Base-by-base conservation (phyloP, 2,113 vertebrate genomes). In the Pseudorasbora parva region DNA sequence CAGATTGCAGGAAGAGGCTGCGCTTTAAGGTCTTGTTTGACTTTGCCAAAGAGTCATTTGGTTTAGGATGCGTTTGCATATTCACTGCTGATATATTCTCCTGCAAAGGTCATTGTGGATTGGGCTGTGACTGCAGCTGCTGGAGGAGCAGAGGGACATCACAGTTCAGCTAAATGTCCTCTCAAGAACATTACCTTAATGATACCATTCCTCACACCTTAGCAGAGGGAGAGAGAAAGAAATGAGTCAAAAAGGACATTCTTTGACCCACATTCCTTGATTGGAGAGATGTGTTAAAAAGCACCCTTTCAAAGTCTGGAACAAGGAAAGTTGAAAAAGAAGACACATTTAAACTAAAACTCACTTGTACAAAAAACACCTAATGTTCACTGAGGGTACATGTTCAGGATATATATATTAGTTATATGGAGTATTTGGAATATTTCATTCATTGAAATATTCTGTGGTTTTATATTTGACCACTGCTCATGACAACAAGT, bases 101-200 rank as follows among this genome's bases (percentile, higher is more conserved):
- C 75, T 57, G 88, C 66, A 92, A 92, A 92, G 87, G 91, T 92
- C 89, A 91, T 85, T 86, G 81, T 81, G 86, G 89, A 88, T 87
- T 91, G 88, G 88, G 84, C 87, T 89, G 88, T 91, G 86, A 89
- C 79, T 12, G 79, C 78, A 87, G 87, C 84, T 90, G 66, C 27
- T 62, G 86, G 60, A 87, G 88, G 89, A 91, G 90, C 88, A 89
- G 80, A 84, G 21, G 84, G 86, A 91, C 90, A 91, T 91, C 88
- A 88, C 75, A 87, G 75, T 87, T 87, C 84, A 88, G 85, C 85
- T 91, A 84, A 87, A 90, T 88, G 88, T 77, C 81, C 90, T 93
- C 88, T 86, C 86, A 90, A 92, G 88, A 88, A 89, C 90, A 92
- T 92, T 91, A 91, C 79, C 90, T 87, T 92, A 92, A 93, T 88